Percentiles rank a stretch among this genome's conserved stretches.
These are phyloP conservation scores for Pluvianellus socialis DNA, from an alignment of 2,113 vertebrate genomes.

Conservation along the genomic window DNA sequence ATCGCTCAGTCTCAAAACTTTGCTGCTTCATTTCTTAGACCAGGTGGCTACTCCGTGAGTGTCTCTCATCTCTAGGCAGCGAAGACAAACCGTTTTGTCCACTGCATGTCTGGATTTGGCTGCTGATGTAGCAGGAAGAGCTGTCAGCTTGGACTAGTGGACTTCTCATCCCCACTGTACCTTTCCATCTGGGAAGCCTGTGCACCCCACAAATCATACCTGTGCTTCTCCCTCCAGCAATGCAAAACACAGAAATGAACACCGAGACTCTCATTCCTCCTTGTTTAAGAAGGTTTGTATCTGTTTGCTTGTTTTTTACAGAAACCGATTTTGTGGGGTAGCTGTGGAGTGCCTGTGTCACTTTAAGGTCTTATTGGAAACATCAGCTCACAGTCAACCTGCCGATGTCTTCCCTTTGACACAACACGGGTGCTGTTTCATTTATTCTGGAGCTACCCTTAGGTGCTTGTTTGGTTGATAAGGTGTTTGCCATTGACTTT, in stretches of 20 bases:
- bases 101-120: not conserved
- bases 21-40: not conserved
- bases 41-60: not conserved
- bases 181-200: not conserved
- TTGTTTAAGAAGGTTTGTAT: not conserved
- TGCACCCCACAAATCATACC: not conserved
- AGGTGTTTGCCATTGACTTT: not conserved
- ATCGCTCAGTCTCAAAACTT: not conserved
- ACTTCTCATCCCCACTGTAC: not conserved
- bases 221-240: not conserved
- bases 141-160: not conserved
- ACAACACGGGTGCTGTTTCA: fast-evolving
- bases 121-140: not conserved
- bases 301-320: not conserved
- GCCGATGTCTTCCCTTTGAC: not conserved
- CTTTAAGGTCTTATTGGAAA: not conserved
- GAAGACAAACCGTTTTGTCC: not conserved
- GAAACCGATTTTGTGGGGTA: not conserved
- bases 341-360: not conserved
- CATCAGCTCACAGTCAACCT: not conserved
- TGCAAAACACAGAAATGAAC: not conserved
- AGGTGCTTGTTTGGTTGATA: fast-evolving
- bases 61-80: not conserved
- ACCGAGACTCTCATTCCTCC: not conserved
- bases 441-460: not conserved